Evolutionary conservation across 2,797 vertebrate genomes (phyloP).

Genomic region (Macroramphosus scolopax): DNA sequence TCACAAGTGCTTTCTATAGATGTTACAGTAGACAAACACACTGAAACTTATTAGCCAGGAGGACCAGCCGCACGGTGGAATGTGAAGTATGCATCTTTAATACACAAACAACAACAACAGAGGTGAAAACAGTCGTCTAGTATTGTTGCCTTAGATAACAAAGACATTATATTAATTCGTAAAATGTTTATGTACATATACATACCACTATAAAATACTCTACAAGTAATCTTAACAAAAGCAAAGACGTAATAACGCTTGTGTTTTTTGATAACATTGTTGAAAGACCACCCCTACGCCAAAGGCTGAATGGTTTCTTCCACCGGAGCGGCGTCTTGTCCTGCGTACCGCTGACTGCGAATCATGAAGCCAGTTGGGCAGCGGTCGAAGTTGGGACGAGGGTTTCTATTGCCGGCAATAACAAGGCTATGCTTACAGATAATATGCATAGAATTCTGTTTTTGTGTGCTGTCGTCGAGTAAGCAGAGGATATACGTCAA

Average conservation of each 20-base stretch:
- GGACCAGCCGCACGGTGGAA: slow-evolving; percentile 71
- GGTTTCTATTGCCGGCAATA: slow-evolving; percentile 47
- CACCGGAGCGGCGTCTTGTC: slow-evolving; percentile 68
- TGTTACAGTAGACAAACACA: background rate
- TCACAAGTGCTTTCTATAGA: too few relatives aligned
- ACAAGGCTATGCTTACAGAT: slow-evolving; percentile 46
- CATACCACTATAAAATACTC: fast-evolving
- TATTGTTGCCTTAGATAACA: too few relatives aligned
- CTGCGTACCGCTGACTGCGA: slow-evolving; percentile 70
- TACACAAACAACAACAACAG: slow-evolving; percentile 33
- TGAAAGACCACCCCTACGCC: slow-evolving; percentile 29
- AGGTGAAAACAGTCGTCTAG: slow-evolving; percentile 1
- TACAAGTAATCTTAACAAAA: too few relatives aligned
- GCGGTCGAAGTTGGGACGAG: slow-evolving; percentile 67
- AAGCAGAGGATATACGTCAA: slow-evolving; percentile 36
- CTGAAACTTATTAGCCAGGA: slow-evolving; percentile 39
- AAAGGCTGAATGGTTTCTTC: slow-evolving; percentile 64
- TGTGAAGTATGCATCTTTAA: slow-evolving; percentile 73
- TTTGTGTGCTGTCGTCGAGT: slow-evolving; percentile 39
- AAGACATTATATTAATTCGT: too few relatives aligned
- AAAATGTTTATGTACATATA: background rate
- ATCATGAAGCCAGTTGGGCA: slow-evolving; percentile 80
- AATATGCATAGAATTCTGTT: slow-evolving; percentile 40
- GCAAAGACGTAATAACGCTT: fast-evolving
- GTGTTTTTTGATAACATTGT: background rate